Evolutionary conservation across 1,140 invertebrate species (phyloP).

Genomic region (Phthorimaea operculella): DNA sequence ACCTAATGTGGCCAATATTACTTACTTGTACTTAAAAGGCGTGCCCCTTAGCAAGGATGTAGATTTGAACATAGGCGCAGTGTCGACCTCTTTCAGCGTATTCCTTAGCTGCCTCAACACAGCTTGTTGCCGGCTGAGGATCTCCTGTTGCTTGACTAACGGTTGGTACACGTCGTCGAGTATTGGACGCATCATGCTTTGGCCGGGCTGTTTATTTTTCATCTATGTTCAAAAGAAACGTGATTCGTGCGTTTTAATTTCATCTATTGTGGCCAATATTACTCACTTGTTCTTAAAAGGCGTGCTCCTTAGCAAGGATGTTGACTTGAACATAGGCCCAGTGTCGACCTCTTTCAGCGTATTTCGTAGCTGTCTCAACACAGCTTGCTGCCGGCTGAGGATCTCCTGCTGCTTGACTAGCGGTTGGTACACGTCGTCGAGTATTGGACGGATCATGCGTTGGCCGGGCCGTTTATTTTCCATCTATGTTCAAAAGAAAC

Average conservation of each 20-base stretch:
- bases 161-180: too few relatives aligned
- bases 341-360: slow-evolving; percentile 43
- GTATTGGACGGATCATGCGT: slow-evolving; percentile 48
- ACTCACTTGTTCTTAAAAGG: slow-evolving; percentile 54
- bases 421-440: slow-evolving; percentile 76
- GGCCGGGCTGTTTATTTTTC: too few relatives aligned
- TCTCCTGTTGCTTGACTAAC: slow-evolving; percentile 72
- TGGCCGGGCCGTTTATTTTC: slow-evolving; percentile 69
- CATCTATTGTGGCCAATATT: too few relatives aligned
- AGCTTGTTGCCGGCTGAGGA: slow-evolving; percentile 66
- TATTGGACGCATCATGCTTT: too few relatives aligned
- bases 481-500: too few relatives aligned
- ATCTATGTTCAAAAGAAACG: too few relatives aligned
- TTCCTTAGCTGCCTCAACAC: slow-evolving; percentile 61
- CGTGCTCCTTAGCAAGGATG: slow-evolving; percentile 43
- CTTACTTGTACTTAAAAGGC: slow-evolving; percentile 52
- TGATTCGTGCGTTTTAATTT: too few relatives aligned
- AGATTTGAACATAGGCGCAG: slow-evolving; percentile 35
- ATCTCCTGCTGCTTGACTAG: slow-evolving; percentile 73
- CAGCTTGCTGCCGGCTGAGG: slow-evolving; percentile 64
- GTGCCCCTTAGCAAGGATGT: slow-evolving; percentile 45
- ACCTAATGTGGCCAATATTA: too few relatives aligned
- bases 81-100: slow-evolving; percentile 44
- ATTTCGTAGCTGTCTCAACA: slow-evolving; percentile 60
- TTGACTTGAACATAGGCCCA: slow-evolving; percentile 36